A percentile compares a stretch with the other conserved stretches of the same genome.
phyloP scores from a whole-genome alignment of 2,888 invertebrate genomes.

The Protophormia terraenovae region DNA sequence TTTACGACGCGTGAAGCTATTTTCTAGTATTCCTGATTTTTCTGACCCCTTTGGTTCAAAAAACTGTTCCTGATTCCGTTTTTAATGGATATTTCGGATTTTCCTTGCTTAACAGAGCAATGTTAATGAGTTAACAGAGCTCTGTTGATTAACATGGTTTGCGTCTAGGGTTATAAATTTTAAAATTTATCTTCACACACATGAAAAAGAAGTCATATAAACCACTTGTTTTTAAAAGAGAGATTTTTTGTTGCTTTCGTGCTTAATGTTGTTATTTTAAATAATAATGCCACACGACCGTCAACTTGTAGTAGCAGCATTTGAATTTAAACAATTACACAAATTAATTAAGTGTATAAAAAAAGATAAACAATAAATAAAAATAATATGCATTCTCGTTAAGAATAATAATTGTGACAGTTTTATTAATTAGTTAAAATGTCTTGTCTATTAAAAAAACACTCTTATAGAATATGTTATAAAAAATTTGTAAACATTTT shows the following conservation, averaged over 20 bases:
- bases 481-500: neutral
- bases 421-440: slow-evolving; percentile 44
- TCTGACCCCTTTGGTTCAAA: no score
- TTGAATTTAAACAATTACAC: slow-evolving; percentile 75
- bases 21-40: no score
- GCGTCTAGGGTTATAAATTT: no score
- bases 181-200: no score
- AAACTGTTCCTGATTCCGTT: no score
- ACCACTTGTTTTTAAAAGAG: neutral
- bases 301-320: slow-evolving; percentile 65
- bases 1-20: no score
- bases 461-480: neutral
- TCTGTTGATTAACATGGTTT: no score
- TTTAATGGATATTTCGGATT: no score
- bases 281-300: slow-evolving; percentile 40
- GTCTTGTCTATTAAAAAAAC: neutral
- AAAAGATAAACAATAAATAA: slow-evolving; percentile 17
- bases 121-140: no score
- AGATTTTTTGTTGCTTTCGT: slow-evolving; percentile 23
- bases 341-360: slow-evolving; percentile 74
- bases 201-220: slow-evolving; percentile 4
- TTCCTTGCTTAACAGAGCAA: no score
- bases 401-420: slow-evolving; percentile 30
- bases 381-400: slow-evolving; percentile 19
- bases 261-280: slow-evolving; percentile 34